A percentile compares a stretch with the other conserved stretches of the same genome.
These are phyloP conservation scores for Drosophila ananassae DNA, from an alignment of 1,140 invertebrate species.

Conservation along the genomic window DNA sequence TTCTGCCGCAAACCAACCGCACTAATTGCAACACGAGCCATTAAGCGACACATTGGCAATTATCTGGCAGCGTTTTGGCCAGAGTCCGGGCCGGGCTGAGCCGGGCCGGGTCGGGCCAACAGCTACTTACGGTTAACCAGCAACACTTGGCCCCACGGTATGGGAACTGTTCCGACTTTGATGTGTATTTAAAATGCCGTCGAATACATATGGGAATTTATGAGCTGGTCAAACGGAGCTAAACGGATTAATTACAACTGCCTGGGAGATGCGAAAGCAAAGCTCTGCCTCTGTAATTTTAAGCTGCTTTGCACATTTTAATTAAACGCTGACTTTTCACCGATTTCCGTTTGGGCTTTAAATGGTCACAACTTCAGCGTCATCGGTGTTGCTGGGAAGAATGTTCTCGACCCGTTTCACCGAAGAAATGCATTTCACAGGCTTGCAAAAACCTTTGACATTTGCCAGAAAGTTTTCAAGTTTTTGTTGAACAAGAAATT, in stretches of 20 bases:
- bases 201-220: conserved; percentile 76
- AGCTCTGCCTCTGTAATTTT: conserved; percentile 23
- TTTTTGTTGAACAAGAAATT: conserved; percentile 47
- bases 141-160: conserved; percentile 64
- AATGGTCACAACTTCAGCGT: conserved; percentile 15
- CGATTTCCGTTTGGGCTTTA: conserved; percentile 27
- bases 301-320: conserved; percentile 69
- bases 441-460: conserved; percentile 45
- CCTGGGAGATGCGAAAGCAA: conserved; percentile 3
- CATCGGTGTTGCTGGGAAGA: background rate
- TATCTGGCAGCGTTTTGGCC: conserved; percentile 59
- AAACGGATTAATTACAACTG: conserved; percentile 66
- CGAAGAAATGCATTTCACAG: conserved; percentile 35
- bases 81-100: conserved; percentile 17
- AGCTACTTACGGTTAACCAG: conserved; percentile 78
- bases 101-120: conserved; percentile 22
- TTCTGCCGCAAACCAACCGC: conserved; percentile 41
- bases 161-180: conserved; percentile 43
- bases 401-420: conserved; percentile 6
- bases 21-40: conserved; percentile 77
- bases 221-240: conserved; percentile 59
- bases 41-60: conserved; percentile 72
- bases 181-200: conserved; percentile 71
- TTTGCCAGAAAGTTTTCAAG: conserved; percentile 44
- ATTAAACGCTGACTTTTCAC: conserved; percentile 53